Evolutionary conservation across 23 tunicate genomes (phyloP).

Genomic region (Styela clava): DNA sequence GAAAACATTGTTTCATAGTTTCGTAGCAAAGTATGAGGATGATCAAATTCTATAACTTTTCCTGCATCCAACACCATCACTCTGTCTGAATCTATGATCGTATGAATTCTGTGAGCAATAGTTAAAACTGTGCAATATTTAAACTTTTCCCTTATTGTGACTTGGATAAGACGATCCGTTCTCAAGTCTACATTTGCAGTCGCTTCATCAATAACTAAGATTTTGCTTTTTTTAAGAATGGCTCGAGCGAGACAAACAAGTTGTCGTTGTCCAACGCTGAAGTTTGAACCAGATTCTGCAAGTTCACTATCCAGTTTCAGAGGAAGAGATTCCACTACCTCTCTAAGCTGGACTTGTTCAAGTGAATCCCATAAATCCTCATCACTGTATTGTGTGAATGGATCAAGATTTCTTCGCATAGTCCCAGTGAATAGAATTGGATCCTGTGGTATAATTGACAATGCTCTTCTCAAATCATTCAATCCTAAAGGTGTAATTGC

Average conservation of each 20-base stretch:
- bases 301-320: constrained; percentile 57
- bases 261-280: constrained; percentile 96
- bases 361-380: constrained; percentile 70
- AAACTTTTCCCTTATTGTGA: constrained; percentile 62
- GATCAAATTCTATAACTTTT: constrained; percentile 59
- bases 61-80: constrained; percentile 70
- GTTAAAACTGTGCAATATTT: constrained; percentile 81
- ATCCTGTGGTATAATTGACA: constrained; percentile 80
- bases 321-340: constrained; percentile 46
- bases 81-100: constrained; percentile 85
- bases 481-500: constrained; percentile 38
- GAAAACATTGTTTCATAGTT: constrained; percentile 30
- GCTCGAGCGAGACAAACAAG: constrained; percentile 96
- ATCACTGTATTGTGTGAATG: constrained; percentile 64
- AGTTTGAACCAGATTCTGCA: constrained; percentile 78
- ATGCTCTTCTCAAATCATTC: constrained; percentile 39
- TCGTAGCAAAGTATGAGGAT: constrained; percentile 53
- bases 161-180: constrained; percentile 89
- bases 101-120: constrained; percentile 87
- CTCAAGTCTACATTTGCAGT: constrained; percentile 95
- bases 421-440: constrained; percentile 83
- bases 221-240: constrained; percentile 56
- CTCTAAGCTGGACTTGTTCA: constrained; percentile 80
- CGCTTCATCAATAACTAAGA: constrained; percentile 95
- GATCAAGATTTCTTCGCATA: constrained; percentile 74